Base-by-base conservation (phyloP, 2,797 vertebrate species). In the Rhincodon typus region DNA sequence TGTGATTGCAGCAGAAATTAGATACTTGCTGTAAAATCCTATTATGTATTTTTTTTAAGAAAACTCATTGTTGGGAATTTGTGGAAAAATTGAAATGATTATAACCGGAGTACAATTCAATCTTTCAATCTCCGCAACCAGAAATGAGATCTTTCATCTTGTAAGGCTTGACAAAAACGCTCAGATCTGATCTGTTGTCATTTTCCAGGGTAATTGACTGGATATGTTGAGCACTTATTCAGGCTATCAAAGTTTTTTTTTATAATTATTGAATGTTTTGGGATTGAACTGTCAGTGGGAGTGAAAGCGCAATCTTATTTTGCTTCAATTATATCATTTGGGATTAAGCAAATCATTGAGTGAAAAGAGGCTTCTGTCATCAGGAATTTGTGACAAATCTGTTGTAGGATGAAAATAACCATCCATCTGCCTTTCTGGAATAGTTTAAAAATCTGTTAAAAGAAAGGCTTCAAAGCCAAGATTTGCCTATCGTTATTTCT, bases 371-470 rank as follows among this genome's bases (percentile, higher is more conserved):
- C 25, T 74, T 94, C 94, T 94, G 94, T 46, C 69, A 74, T 94
- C 94, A 94, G 69, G 67, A 70, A 1, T 94, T 94, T 94, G 30
- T n/a, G 69, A 10, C 42, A 74, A 94, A 74, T 94, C 94, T 74
- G 94, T 74, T 94, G 46, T 25, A 74, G 42, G 94, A 94, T 94
- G 42, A 94, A 94, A 94, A 94, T 94, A 94, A 94, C 94, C 94
- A 74, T 27, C 94, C 94, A 94, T 94, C 94, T 94, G 94, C 70
- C 94, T 94, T 46, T 72, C 42, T 94, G 94, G 67, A 94, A 72
- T 94, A 46, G 67, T 94, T 46, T 17, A 94, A 72, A 72, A 74
- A 17, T 34, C 57, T 90, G 50, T 69, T 94, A 13, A 46, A 27
- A 94, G 25, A 74, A 72, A 19, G 12, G 27, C 42, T 94, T 27